A percentile compares a stretch with the other conserved stretches of the same genome.
Evolutionary conservation across 2,113 vertebrate genomes (phyloP).

Genomic region (Cyprinodon tularosa): DNA sequence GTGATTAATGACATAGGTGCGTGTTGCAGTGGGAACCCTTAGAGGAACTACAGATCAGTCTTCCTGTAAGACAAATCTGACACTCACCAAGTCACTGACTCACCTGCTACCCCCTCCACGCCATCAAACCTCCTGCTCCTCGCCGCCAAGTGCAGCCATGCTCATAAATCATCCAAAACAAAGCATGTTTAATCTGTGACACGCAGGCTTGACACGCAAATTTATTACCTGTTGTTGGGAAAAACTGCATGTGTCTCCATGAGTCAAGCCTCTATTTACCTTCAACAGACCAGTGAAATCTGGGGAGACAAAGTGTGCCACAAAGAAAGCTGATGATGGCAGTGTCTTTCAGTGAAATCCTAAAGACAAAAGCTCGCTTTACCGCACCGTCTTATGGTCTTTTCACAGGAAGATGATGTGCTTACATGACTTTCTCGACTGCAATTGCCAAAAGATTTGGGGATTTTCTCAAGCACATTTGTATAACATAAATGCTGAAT

Average conservation of each 20-base stretch:
- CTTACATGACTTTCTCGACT: slow-evolving; percentile 67
- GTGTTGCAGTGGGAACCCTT: slow-evolving; percentile 75
- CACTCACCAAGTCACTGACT: slow-evolving; percentile 70
- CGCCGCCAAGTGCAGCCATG: slow-evolving; percentile 74
- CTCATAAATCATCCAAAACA: slow-evolving; percentile 87
- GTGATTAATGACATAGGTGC: slow-evolving; percentile 81
- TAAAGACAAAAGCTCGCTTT: slow-evolving; percentile 73
- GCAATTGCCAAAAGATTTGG: slow-evolving; percentile 76
- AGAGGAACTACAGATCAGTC: slow-evolving; percentile 79
- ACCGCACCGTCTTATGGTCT: slow-evolving; percentile 60
- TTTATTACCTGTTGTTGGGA: slow-evolving; percentile 78
- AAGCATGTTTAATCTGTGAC: slow-evolving; percentile 84
- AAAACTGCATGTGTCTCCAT: slow-evolving; percentile 68
- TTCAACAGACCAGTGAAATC: slow-evolving; percentile 66
- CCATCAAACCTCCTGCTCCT: slow-evolving; percentile 73
- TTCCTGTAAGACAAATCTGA: slow-evolving; percentile 81
- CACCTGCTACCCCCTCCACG: slow-evolving; percentile 69
- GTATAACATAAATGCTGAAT: slow-evolving; percentile 81
- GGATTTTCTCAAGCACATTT: slow-evolving; percentile 79
- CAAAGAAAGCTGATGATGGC: slow-evolving; percentile 72
- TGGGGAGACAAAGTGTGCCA: slow-evolving; percentile 64
- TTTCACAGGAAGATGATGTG: slow-evolving; percentile 75
- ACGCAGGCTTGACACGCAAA: slow-evolving; percentile 72
- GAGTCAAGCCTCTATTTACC: slow-evolving; percentile 79
- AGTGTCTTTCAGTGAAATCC: slow-evolving; percentile 58